phyloP scores from a whole-genome alignment of 2,113 vertebrate species.

The Podarcis muralis region DNA sequence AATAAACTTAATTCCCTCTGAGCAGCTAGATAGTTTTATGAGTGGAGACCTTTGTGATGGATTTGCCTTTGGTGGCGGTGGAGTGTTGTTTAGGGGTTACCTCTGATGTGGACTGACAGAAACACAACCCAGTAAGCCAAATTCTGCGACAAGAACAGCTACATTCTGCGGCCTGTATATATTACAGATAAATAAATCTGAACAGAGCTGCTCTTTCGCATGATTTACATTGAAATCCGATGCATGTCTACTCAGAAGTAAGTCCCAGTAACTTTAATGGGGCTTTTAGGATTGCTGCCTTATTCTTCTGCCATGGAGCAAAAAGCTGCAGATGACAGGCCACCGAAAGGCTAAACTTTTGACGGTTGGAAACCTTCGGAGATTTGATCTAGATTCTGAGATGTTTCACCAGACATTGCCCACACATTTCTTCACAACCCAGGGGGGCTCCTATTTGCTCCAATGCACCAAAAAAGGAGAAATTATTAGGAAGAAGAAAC shows the following conservation, averaged over 20 bases:
- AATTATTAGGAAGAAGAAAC: neutral
- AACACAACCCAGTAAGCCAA: neutral
- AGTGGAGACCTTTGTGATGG: neutral
- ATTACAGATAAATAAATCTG: neutral
- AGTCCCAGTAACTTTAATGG: too few relatives aligned
- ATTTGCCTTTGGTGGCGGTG: neutral
- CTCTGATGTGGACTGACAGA: neutral
- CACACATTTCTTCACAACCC: neutral
- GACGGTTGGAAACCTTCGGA: neutral
- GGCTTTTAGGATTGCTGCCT: too few relatives aligned
- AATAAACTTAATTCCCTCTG: neutral
- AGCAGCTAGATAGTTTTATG: neutral
- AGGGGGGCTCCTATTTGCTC: neutral
- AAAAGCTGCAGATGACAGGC: neutral
- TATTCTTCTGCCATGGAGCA: neutral
- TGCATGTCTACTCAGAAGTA: too few relatives aligned
- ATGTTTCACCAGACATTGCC: neutral
- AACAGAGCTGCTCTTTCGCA: neutral
- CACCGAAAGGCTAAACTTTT: neutral
- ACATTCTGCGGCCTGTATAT: neutral
- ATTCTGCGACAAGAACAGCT: neutral
- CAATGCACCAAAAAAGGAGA: too few relatives aligned
- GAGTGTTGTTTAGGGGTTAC: neutral
- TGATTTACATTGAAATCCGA: too few relatives aligned
- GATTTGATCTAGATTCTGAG: neutral